Base-by-base conservation (phyloP, 2,797 vertebrate species). In the Dicrostonyx torquatus region DNA sequence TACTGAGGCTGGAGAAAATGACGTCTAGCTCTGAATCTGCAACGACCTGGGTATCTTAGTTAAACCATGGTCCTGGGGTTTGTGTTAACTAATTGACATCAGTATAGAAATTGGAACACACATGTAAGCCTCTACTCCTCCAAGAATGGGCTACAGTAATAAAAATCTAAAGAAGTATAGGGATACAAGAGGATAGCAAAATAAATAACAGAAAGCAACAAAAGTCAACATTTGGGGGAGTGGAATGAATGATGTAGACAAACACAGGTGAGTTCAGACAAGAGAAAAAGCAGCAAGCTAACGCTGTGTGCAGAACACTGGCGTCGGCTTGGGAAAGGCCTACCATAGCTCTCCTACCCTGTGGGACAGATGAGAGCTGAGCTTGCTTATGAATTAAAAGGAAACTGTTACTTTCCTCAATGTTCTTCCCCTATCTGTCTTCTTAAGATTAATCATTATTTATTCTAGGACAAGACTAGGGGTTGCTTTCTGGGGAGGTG, bases 401-500 rank as follows among this genome's bases (percentile, higher is more conserved):
- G n/a, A 64, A 89, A 66, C 76, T 55, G 14, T 31, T 80, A 22
- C 13, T 18, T 50, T 6, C 40, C 10, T 89, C 22, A 11, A 75
- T 62, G 7, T 1, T 76, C 26, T 93, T 62, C 13, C 50, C 26
- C 62, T 45, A 20, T 90, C 26, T 53, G 37, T 89, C 77, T 80
- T 85, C 40, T 76, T 53, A 76, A 13, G 37, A 60, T 6, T 68
- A 45, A 53, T 24, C 45, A 13, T 66, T 55, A 70, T 68, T 93
- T 78, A 53, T 17, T 77, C 43, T 5, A 80, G 12, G 12, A 72
- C 34, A 73, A 90, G 60, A 80, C 6, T 66, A 15, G 18, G 86
- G 31, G 62, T 83, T 91, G 40, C 75, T 77, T 89, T 78, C 70
- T 86, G 79, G 62, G 90, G 29, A 84, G 78, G 17, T 15, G 91